Conservation (phyloP, 2,888 invertebrate genomes). For the Ophonus ardosiacus region DNA sequence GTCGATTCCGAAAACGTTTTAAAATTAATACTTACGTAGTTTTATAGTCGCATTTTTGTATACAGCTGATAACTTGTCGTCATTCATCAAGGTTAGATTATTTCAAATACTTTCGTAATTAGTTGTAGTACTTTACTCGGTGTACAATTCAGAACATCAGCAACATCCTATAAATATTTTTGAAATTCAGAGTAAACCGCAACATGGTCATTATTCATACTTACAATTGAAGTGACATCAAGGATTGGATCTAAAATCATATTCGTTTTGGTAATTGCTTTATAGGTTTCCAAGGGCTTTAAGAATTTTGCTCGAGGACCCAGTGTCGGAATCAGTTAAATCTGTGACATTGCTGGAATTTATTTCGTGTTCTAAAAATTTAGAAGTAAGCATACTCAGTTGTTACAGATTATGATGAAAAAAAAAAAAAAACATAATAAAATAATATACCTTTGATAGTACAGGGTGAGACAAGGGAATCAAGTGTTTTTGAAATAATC, state of each 20-base stretch:
- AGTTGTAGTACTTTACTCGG: no score
- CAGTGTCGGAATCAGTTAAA: background rate
- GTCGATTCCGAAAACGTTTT: no score
- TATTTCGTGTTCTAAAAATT: conserved; percentile 18
- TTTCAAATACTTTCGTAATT: no score
- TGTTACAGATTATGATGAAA: background rate
- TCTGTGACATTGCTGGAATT: background rate
- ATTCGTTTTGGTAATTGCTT: background rate
- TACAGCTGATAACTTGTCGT: no score
- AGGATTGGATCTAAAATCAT: background rate
- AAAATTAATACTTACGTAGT: no score
- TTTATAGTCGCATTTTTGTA: no score
- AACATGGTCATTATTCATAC: background rate
- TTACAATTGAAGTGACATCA: background rate
- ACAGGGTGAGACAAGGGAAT: no score
- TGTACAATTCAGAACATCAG: no score
- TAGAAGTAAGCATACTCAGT: background rate
- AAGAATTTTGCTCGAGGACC: conserved; percentile 15
- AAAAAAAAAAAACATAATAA: no score
- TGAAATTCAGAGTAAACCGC: background rate
- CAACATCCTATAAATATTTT: conserved; percentile 12
- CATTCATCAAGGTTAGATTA: no score
- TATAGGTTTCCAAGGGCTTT: background rate
- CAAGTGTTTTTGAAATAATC: no score
- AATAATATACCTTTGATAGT: background rate